Evolutionary conservation across 2,797 vertebrate genomes (phyloP).

Genomic region (Synaphobranchus kaupii): DNA sequence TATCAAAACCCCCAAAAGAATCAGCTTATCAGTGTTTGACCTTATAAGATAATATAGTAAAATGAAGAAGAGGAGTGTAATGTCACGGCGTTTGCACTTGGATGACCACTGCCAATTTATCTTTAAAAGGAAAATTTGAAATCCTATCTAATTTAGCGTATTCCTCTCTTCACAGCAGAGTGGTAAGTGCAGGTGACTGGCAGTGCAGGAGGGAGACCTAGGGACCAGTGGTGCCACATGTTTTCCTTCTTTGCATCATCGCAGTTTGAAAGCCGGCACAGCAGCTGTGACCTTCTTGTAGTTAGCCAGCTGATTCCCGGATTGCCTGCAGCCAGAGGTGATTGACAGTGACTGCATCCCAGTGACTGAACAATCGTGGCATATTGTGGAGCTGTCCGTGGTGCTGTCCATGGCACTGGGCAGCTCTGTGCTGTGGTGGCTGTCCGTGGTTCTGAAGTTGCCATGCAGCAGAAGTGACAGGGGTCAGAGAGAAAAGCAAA

Average conservation of each 20-base stretch:
- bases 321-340: neutral
- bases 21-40: neutral
- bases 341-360: neutral
- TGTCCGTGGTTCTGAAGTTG: too few relatives aligned
- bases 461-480: too few relatives aligned
- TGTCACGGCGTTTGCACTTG: neutral
- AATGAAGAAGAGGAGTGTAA: neutral
- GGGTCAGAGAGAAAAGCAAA: too few relatives aligned
- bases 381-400: constrained; percentile 1
- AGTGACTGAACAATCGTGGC: neutral
- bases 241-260: neutral
- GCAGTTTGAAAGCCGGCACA: neutral
- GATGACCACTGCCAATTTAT: neutral
- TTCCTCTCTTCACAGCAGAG: neutral
- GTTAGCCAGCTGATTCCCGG: neutral
- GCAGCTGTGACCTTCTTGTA: neutral
- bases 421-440: too few relatives aligned
- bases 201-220: neutral
- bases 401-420: neutral
- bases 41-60: neutral
- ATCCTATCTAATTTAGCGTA: neutral
- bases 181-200: neutral
- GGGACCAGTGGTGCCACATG: neutral
- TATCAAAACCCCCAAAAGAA: neutral
- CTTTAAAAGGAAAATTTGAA: neutral